Conservation (phyloP, 2,888 invertebrate species). For the Melanchra persicariae region DNA sequence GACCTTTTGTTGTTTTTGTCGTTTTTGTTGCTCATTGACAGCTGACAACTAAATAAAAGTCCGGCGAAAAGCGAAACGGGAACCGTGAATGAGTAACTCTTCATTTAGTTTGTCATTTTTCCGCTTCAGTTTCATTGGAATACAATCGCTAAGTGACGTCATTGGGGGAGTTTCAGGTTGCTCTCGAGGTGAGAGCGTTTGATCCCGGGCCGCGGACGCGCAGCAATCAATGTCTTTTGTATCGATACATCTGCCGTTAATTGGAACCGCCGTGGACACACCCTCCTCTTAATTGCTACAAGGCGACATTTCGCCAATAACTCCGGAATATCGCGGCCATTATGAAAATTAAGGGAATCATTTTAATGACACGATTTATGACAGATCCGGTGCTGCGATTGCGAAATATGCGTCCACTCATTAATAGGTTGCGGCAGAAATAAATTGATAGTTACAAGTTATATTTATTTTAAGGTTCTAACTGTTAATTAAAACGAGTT, state of each 20-base stretch:
- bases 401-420: conserved; percentile 41
- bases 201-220: conserved; percentile 20
- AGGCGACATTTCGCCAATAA: conserved; percentile 51
- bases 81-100: conserved; percentile 43
- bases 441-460: conserved; percentile 45
- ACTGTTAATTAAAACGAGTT: conserved; percentile 56
- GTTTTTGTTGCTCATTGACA: conserved; percentile 44
- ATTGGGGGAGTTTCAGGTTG: background rate
- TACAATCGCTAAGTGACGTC: conserved; percentile 34
- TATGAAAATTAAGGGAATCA: conserved; percentile 53
- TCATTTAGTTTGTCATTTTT: conserved; percentile 61
- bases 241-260: conserved; percentile 63
- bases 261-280: conserved; percentile 50
- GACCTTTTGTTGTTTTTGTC: conserved; percentile 39
- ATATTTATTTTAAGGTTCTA: conserved; percentile 26
- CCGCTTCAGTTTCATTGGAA: conserved; percentile 30
- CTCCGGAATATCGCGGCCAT: conserved; percentile 37
- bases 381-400: conserved; percentile 40
- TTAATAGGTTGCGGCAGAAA: conserved; percentile 39
- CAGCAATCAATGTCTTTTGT: conserved; percentile 65
- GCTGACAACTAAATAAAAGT: conserved; percentile 48
- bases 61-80: conserved; percentile 24
- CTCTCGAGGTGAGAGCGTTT: conserved; percentile 1
- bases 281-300: conserved; percentile 58
- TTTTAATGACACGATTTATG: conserved; percentile 60